Conservation (phyloP, 2,113 vertebrate genomes). For the Scophthalmus maximus region DNA sequence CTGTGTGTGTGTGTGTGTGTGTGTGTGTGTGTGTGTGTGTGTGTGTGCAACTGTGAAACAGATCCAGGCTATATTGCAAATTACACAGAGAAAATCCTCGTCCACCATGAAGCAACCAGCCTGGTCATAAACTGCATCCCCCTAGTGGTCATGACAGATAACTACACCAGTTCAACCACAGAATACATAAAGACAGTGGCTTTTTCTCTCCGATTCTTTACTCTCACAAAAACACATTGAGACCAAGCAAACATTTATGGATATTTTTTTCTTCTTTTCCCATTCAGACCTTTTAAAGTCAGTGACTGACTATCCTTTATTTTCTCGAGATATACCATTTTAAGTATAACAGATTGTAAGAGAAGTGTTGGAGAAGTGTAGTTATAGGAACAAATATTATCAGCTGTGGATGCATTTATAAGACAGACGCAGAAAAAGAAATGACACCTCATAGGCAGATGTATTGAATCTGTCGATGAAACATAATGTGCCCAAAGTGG, state of each 20-base stretch:
- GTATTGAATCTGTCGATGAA: conserved; percentile 57
- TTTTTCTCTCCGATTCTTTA: conserved; percentile 1
- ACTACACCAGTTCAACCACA: conserved; percentile 41
- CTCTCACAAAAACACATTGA: neutral
- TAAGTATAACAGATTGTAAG: neutral
- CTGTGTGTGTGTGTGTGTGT: too few species aligned
- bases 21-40: too few species aligned
- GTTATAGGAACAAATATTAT: conserved; percentile 3
- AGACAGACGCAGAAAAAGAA: conserved; percentile 8
- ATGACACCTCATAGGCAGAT: conserved; percentile 23
- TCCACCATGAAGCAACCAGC: conserved; percentile 9
- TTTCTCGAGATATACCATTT: neutral
- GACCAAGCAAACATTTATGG: neutral
- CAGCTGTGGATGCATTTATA: neutral
- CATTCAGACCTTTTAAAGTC: neutral
- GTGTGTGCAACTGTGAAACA: neutral
- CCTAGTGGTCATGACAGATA: conserved; percentile 66
- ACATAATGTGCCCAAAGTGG: conserved; percentile 52
- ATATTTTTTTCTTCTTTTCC: too few species aligned
- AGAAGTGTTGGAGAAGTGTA: neutral
- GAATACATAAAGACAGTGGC: neutral
- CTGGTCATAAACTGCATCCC: conserved; percentile 52
- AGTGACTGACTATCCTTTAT: neutral
- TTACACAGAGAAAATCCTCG: neutral
- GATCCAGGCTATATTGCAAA: neutral